Evolutionary conservation across 2,113 vertebrate genomes (phyloP).

Genomic region (Phylloscopus whistleri): DNA sequence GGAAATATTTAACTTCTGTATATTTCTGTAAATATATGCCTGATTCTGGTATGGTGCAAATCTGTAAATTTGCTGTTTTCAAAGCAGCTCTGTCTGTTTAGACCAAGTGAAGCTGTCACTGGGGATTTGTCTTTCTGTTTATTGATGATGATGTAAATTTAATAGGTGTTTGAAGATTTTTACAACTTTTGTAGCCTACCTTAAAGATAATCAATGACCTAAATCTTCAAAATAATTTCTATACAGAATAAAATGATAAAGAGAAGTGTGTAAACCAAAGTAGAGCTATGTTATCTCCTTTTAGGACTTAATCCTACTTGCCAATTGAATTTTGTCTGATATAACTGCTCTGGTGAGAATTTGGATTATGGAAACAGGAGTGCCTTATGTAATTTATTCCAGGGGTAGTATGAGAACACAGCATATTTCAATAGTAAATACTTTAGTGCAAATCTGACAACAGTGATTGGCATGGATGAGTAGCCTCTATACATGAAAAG

Average conservation of each 20-base stretch:
- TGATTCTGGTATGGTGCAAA: neutral
- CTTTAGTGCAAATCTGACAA: neutral
- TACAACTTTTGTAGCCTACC: neutral
- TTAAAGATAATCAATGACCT: neutral
- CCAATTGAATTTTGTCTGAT: neutral
- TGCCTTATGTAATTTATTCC: neutral
- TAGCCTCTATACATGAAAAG: neutral
- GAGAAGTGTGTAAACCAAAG: neutral
- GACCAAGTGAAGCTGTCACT: neutral
- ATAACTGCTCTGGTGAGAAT: neutral
- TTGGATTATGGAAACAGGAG: neutral
- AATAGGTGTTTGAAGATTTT: neutral
- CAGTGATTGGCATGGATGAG: neutral
- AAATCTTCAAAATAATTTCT: neutral
- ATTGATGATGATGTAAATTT: neutral
- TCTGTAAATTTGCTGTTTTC: neutral
- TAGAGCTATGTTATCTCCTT: neutral
- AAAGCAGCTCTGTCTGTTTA: neutral
- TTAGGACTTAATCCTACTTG: neutral
- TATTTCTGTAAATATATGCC: neutral
- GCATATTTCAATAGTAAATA: neutral
- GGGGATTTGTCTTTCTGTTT: neutral
- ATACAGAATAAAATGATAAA: neutral
- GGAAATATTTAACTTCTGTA: neutral
- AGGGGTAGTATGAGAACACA: neutral